These are phyloP conservation scores for Cotesia vestalis DNA, from an alignment of 1,140 invertebrate species.

Conservation along the genomic window DNA sequence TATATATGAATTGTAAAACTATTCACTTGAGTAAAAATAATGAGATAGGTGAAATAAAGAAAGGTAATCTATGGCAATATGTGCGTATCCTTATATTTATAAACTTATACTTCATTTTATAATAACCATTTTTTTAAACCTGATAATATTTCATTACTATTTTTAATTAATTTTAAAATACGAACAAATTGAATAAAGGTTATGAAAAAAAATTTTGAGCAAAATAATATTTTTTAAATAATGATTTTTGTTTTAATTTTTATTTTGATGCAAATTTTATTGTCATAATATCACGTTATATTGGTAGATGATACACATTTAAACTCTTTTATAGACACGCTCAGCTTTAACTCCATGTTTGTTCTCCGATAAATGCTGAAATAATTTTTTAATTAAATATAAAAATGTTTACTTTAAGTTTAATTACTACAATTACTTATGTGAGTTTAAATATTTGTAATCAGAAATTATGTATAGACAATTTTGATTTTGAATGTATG, in stretches of 20 bases:
- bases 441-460: constrained; percentile 1
- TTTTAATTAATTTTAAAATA: constrained; percentile 5
- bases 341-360: constrained; percentile 49
- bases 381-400: constrained; percentile 33
- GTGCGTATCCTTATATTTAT: too few species aligned
- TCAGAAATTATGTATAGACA: constrained; percentile 5
- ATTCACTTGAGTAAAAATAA: constrained; percentile 38
- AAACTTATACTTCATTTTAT: too few species aligned
- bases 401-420: too few species aligned
- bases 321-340: constrained; percentile 56
- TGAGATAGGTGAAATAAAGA: constrained; percentile 2
- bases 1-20: constrained; percentile 22
- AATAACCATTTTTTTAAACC: too few species aligned
- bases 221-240: background rate
- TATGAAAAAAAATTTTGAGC: constrained; percentile 6
- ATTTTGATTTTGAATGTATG: background rate
- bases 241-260: background rate
- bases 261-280: constrained; percentile 4
- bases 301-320: constrained; percentile 37
- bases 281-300: constrained; percentile 33
- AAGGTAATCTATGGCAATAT: too few species aligned
- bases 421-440: too few species aligned
- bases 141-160: background rate
- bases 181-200: background rate
- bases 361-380: constrained; percentile 51